Evolutionary conservation across 2,797 vertebrate genomes (phyloP).

Genomic region (Coccyzus lansbergi): DNA sequence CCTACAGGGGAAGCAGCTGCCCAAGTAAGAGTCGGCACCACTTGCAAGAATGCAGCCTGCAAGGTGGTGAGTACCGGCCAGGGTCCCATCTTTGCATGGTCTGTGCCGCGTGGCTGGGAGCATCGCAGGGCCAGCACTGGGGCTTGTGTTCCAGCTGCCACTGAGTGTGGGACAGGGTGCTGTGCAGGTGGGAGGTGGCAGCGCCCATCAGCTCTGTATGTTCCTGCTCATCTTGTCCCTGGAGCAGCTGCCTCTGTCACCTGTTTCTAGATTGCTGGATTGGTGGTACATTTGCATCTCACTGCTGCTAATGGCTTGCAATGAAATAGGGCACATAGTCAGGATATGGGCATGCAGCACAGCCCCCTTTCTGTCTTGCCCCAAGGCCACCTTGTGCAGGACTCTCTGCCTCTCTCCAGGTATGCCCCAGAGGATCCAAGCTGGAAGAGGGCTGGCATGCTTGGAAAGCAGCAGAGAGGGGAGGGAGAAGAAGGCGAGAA

Average conservation of each 20-base stretch:
- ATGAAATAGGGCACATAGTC: neutral
- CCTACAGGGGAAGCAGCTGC: neutral
- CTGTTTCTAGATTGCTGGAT: neutral
- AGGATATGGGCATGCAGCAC: neutral
- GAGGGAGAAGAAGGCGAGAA: neutral
- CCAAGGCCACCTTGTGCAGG: neutral
- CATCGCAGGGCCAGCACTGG: fast-evolving
- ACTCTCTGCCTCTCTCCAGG: neutral
- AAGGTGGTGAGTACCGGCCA: constrained; percentile 81
- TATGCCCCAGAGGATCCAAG: neutral
- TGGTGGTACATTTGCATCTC: neutral
- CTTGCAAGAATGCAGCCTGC: constrained; percentile 91
- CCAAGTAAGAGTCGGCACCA: constrained; percentile 75
- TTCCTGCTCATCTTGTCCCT: neutral
- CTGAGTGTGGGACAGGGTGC: neutral
- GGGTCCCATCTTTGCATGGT: neutral
- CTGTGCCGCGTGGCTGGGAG: fast-evolving
- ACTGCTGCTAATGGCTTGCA: neutral
- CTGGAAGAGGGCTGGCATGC: neutral
- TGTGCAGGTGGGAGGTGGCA: neutral
- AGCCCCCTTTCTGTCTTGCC: neutral
- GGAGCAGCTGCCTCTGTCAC: fast-evolving
- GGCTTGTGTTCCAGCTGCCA: neutral
- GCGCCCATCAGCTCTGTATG: fast-evolving
- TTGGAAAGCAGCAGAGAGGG: neutral